phyloP scores from a whole-genome alignment of 2,113 vertebrate species.

The Gulo gulo region DNA sequence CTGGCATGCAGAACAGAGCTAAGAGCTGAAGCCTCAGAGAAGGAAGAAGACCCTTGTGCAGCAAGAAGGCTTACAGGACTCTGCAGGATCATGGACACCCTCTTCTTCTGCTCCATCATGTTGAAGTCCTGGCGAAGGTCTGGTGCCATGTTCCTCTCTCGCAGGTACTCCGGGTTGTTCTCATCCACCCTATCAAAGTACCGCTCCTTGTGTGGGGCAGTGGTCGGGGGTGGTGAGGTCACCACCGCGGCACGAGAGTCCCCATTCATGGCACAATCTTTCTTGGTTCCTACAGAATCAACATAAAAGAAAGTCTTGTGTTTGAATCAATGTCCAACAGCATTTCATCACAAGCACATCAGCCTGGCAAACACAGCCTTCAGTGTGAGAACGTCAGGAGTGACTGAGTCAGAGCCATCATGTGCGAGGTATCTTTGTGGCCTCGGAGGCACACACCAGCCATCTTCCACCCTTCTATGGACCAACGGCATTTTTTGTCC shows the following conservation, averaged over 20 bases:
- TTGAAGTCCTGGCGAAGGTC: constrained; percentile 99
- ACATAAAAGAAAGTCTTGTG: constrained; percentile 39
- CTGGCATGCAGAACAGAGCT: neutral
- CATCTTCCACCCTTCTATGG: neutral
- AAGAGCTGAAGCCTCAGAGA: neutral
- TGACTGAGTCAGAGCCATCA: accelerated
- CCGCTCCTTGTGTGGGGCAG: constrained; percentile 96
- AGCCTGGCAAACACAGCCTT: neutral
- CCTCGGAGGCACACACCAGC: neutral
- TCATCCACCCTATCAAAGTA: constrained; percentile 99
- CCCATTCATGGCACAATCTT: constrained; percentile 93
- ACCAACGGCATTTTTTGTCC: neutral
- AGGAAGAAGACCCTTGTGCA: no score
- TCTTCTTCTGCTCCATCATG: constrained; percentile 99
- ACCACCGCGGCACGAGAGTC: constrained; percentile 95
- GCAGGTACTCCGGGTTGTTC: constrained; percentile 95
- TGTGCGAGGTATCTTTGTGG: neutral
- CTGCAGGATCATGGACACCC: constrained; percentile 99
- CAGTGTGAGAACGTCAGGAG: neutral
- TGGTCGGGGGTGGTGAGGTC: constrained; percentile 95
- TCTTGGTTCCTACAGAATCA: constrained; percentile 70
- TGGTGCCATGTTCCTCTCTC: constrained; percentile 98
- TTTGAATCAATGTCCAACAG: neutral
- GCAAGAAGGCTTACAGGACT: constrained; percentile 89
- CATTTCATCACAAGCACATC: neutral